Evolutionary conservation across 2,797 vertebrate genomes (phyloP).

Genomic region (Spondyliosoma cantharus): DNA sequence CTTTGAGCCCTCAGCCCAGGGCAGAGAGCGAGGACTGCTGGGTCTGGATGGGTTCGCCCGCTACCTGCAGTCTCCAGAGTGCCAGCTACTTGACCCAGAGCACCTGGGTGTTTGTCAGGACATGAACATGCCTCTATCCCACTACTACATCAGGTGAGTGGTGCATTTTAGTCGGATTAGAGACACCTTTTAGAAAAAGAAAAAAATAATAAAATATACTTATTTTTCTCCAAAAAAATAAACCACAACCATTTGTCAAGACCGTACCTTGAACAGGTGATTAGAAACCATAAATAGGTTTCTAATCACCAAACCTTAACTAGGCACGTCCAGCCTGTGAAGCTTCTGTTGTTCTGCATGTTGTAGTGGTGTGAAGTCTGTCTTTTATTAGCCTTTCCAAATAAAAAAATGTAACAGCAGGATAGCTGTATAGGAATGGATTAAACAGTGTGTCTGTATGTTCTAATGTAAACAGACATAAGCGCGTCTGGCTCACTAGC

Average conservation of each 20-base stretch:
- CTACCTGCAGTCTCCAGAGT: conserved; percentile 94
- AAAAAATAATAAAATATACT: too few relatives aligned
- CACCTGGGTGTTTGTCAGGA: conserved; percentile 94
- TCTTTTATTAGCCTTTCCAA: background rate
- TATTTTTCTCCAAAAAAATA: too few relatives aligned
- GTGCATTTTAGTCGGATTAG: background rate
- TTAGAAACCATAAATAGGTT: background rate
- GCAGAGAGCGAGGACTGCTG: conserved; percentile 89
- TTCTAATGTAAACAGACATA: background rate
- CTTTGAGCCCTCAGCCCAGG: conserved; percentile 92
- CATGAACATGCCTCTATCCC: conserved; percentile 95
- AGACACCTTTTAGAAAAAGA: too few relatives aligned
- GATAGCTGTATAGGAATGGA: background rate
- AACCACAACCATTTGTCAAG: too few relatives aligned
- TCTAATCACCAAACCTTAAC: background rate
- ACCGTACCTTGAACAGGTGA: background rate
- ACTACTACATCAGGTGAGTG: conserved; percentile 91
- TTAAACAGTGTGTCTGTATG: background rate
- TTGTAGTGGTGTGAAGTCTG: background rate
- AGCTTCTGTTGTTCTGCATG: background rate
- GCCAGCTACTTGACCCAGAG: conserved; percentile 95
- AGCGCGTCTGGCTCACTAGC: background rate
- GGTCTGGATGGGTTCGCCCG: conserved; percentile 95
- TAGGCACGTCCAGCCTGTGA: background rate
- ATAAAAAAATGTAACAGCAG: background rate